Evolutionary conservation across 2,113 vertebrate species (phyloP).

Genomic region (Ifrita kowaldi): DNA sequence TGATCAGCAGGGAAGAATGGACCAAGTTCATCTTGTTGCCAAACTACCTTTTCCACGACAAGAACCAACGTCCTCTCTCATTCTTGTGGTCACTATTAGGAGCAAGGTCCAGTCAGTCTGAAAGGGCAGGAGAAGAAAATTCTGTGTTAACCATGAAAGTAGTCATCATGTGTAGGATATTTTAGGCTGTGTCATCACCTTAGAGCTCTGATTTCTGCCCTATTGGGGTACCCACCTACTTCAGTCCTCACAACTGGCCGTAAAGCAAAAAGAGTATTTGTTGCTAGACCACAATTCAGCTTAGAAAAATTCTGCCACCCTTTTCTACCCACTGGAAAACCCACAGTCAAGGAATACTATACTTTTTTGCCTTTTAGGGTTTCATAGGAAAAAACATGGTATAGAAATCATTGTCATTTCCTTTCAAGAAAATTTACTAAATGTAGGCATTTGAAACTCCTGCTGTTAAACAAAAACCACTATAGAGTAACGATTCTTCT

Average conservation of each 20-base stretch:
- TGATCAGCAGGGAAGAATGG: constrained; percentile 30
- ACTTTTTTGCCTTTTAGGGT: neutral
- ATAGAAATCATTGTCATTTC: neutral
- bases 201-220: neutral
- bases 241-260: neutral
- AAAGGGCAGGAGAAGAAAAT: neutral
- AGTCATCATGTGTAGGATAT: neutral
- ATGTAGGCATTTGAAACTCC: neutral
- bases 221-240: neutral
- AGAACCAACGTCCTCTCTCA: neutral
- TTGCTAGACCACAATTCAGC: neutral
- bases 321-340: neutral
- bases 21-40: neutral
- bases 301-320: neutral
- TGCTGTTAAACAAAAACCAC: neutral
- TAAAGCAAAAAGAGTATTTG: neutral
- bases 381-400: neutral
- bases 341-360: neutral
- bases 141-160: neutral
- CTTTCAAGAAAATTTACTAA: neutral
- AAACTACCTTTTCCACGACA: neutral
- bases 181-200: neutral
- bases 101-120: neutral
- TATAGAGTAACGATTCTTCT: neutral
- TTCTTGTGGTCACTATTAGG: neutral